Base-by-base conservation (phyloP, 1,140 invertebrate genomes). In the Bombus breviceps region DNA sequence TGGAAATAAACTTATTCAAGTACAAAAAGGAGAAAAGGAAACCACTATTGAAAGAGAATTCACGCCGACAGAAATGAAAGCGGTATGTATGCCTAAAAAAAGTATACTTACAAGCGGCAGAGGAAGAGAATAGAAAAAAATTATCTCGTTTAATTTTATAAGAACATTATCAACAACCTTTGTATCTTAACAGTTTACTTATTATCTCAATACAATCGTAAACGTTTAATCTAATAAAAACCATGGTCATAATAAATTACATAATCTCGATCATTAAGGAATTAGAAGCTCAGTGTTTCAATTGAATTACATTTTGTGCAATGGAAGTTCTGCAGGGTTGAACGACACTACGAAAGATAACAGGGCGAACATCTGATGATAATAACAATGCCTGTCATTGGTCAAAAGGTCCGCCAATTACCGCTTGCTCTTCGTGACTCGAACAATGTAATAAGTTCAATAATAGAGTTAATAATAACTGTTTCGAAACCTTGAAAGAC, bases 51-150 rank as follows among this genome's bases (percentile, higher is more conserved):
- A 96, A 78, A 95, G 97, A 86, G 97, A 97, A 91, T 97, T 97
- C 90, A 96, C 95, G 59, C 96, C 96, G 69, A 96, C 96, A 88
- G 97, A 97, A 94, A 95, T 98, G 94, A 97, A 97, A 92, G 97
- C 97, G 93, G 95, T 95, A 88, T 92, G 94, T 92, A 86, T 83
- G 37, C 53, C 34, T 72, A 34, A 43, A 34, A 53, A n/a, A 9
- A 37, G 13, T 4, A 13, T n/a, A 62, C 4, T 62, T 62, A 2
- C 3, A 5, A 28, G 3, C 12, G 25, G 3, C 12, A n/a, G 25
- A 12, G 28, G 0, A 22, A 25, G 18, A 28, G 34, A 22, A 18
- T 12, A 22, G 1, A 59, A 32, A 25, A 34, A 80, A 2, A 3
- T 3, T 47, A n/a, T 76, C 3, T 41, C 3, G 1, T 53, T 53